Evolutionary conservation across 2,888 invertebrate genomes (phyloP), one percentile per base, ranked within the genome.

Genomic region (Epinotia brunnichana): DNA sequence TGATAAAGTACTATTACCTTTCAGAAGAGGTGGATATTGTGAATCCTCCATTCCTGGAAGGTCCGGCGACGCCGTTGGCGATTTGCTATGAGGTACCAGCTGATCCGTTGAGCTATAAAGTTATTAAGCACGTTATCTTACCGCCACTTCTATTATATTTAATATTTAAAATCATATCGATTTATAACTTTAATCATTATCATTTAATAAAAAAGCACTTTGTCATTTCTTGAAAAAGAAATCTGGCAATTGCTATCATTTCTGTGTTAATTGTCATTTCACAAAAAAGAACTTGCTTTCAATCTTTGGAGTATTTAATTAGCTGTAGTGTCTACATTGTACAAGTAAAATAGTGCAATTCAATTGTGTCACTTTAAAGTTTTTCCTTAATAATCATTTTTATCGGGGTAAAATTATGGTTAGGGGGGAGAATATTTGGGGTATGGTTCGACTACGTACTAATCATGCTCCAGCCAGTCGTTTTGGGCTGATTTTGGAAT

Each of bases 1-100:
- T 24, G 21, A 24, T 24, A 24, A 24, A 35, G 35, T 35, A 39
- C 3, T 57, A 35, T 59, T 82, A 92, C 93, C 93, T 93, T 87
- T 93, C 93, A 88, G 90, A 83, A 87, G 93, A 93, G 85, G 93
- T 91, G 86, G 93, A 93, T 82, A 93, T 91, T 83, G 90, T 90
- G 83, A 93, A 92, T 90, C 92, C 89, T 88, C 90, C 81, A 78
- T 82, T 83, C 88, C 90, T 77, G 82, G 82, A 74, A 79, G 82
- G 81, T 87, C 87, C 85, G 78, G 84, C 75, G 84, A 86, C 88
- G 85, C 91, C 91, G 90, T 86, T 85, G 83, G 91, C 91, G 88
- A 82, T 88, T 80, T 92, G 93, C 91, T 93, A 93, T 91, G 92
- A 92, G 80, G 88, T 77, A 79, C 87, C 86, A 87, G 86, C 84